Percentiles rank a stretch among this genome's conserved stretches.
Conservation (phyloP, 2,113 vertebrate genomes). For the Fregata magnificens region DNA sequence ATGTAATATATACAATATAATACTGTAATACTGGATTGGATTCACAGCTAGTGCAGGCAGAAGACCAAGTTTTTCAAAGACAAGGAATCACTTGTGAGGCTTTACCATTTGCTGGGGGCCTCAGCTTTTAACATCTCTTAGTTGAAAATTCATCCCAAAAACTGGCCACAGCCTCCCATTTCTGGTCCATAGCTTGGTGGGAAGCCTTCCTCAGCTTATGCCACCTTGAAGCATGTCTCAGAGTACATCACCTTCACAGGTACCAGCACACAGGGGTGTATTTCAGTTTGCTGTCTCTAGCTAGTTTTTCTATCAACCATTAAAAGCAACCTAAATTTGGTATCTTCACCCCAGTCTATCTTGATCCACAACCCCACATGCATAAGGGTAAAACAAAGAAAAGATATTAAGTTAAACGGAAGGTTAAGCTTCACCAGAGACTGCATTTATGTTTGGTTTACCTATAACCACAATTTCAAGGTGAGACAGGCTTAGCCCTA, state of each 20-base stretch:
- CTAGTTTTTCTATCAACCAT: neutral
- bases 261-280: neutral
- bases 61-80: neutral
- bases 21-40: neutral
- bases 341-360: neutral
- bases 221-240: neutral
- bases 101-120: neutral
- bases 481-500: neutral
- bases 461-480: neutral
- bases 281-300: neutral
- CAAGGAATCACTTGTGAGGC: neutral
- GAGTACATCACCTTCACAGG: neutral
- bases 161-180: neutral
- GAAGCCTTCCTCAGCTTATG: neutral
- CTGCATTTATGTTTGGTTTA: neutral
- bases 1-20: neutral
- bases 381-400: neutral
- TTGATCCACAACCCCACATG: neutral
- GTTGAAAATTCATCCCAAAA: neutral
- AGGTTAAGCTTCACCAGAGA: neutral
- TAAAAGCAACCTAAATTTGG: neutral
- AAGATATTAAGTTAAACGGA: neutral
- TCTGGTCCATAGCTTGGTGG: neutral
- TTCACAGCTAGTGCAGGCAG: neutral
- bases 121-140: neutral